These are phyloP conservation scores for Trichechus manatus DNA, from an alignment of 2,113 vertebrate species.

Conservation along the genomic window DNA sequence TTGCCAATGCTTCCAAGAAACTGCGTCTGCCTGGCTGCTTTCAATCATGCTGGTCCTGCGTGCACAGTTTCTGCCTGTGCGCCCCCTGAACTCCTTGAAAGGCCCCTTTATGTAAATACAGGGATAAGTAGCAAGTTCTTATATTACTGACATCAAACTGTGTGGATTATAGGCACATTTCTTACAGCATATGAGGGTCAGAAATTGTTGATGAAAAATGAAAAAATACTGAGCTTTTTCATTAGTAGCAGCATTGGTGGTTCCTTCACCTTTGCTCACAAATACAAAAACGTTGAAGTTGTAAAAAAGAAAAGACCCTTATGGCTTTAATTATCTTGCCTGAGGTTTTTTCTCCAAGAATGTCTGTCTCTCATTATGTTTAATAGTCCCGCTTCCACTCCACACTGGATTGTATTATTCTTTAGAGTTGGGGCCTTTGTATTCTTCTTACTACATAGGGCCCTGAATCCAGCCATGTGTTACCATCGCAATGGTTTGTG, in stretches of 20 bases:
- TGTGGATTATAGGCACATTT: not conserved
- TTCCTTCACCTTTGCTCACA: not conserved
- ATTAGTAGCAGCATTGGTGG: not conserved
- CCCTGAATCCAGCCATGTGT: not conserved
- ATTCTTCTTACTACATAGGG: not conserved
- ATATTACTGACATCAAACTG: conserved; percentile 30
- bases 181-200: not conserved
- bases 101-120: conserved; percentile 60
- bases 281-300: not conserved
- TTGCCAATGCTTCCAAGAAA: conserved; percentile 20
- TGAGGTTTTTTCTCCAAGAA: conserved; percentile 4
- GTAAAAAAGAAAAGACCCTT: not conserved
- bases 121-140: conserved; percentile 54
- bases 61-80: conserved; percentile 8
- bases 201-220: not conserved
- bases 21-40: conserved; percentile 58
- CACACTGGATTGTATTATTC: not conserved
- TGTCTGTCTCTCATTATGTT: conserved; percentile 54
- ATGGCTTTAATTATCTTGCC: conserved; percentile 71
- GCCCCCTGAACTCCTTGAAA: not conserved
- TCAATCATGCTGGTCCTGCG: conserved; percentile 44
- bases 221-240: conserved; percentile 1
- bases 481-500: not conserved
- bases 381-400: conserved; percentile 15
- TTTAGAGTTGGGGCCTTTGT: not conserved